Evolutionary conservation across 2,797 vertebrate species (phyloP).

Genomic region (Lepus townsendii): DNA sequence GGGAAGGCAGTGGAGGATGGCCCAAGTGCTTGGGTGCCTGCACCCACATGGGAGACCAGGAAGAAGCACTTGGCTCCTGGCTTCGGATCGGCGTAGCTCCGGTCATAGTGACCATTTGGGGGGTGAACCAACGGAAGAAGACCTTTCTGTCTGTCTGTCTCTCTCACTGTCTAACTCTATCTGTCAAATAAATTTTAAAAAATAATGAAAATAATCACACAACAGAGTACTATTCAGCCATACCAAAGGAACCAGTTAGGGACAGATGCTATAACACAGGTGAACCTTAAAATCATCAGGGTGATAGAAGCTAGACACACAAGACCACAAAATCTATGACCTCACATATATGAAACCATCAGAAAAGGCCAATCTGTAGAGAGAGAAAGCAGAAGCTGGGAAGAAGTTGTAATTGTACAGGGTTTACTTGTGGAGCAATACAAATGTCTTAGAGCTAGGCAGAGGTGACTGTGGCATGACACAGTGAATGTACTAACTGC

Average conservation of each 20-base stretch:
- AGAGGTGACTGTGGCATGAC: neutral
- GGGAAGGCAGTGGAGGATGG: too few species aligned
- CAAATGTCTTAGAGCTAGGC: neutral
- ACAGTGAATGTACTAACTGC: neutral
- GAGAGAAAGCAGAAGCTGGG: fast-evolving
- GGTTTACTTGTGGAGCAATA: neutral
- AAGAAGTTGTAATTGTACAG: fast-evolving
- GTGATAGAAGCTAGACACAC: neutral
- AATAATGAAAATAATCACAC: neutral
- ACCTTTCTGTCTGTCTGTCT: too few species aligned
- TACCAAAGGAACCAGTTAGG: neutral
- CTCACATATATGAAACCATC: neutral
- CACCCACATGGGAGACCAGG: too few species aligned
- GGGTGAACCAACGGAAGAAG: too few species aligned
- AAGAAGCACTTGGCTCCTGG: too few species aligned
- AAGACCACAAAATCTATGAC: fast-evolving
- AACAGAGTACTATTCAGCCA: neutral
- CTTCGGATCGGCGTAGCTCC: too few species aligned
- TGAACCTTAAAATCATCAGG: neutral
- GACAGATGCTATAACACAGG: fast-evolving
- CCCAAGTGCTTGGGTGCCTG: too few species aligned
- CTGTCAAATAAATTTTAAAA: too few species aligned
- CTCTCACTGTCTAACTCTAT: too few species aligned
- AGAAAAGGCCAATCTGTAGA: fast-evolving
- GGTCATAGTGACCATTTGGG: too few species aligned